Evolutionary conservation across 1,140 invertebrate species (phyloP), one percentile per base, ranked within the genome.

Genomic region (Homarus americanus): DNA sequence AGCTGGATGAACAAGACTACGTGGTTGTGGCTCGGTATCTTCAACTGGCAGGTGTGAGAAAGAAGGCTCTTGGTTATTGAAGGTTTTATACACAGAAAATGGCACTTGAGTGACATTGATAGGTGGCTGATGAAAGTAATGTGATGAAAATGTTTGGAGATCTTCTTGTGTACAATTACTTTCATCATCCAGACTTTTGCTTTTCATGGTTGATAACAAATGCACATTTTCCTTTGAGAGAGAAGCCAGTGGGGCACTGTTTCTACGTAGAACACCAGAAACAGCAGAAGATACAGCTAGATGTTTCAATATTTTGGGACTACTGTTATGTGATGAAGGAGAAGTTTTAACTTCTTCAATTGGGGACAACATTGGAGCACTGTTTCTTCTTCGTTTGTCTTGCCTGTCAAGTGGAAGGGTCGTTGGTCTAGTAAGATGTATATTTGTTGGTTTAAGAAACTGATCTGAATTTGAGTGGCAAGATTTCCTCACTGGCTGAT

Each of bases 351-450:
- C 58, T 44, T 91, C 89, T 79, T 91, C 82, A 32, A 91, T 91
- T 12, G 89, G 89, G 36, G 89, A 91, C 24, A 91, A 41, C 63
- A 85, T 86, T 32, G 89, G 89, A 4, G 89, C 89, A 72, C 89
- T 91, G 36, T 91, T 91, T 53, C 72, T 91, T 40, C 89, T 36
- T 44, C 32, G 58, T 15, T 78, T 24, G 15, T 28, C n/a, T 36
- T 66, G 75, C 24, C 24, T 85, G 17, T 72, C 41, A 40, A 90
- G n/a, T n/a, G 38, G 28, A 1, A 90, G 69, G n/a, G 36, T 90
- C 38, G 69, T 63, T 2, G 88, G 88, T 36, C 88, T 82, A 69
- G 69, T 79, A 32, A 36, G 15, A 24, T 12, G 15, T 75, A 58
- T 20, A 53, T 36, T 76, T 28, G 72, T 28, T 53, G 69, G 72